Evolutionary conservation across 2,888 invertebrate genomes (phyloP).

Genomic region (Cephus pulcher): DNA sequence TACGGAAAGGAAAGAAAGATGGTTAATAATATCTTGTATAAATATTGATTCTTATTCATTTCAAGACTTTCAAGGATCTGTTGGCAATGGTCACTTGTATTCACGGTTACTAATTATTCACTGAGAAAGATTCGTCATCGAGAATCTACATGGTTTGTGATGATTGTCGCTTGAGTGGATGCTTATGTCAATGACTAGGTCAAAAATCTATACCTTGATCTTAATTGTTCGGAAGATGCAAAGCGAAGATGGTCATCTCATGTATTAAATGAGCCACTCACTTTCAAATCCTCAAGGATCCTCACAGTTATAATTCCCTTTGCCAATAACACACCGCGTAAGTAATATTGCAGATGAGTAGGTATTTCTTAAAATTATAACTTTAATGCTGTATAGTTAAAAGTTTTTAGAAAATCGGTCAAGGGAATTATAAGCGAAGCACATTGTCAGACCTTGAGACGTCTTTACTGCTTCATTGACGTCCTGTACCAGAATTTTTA

Average conservation of each 20-base stretch:
- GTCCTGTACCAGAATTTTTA: neutral
- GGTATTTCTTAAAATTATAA: neutral
- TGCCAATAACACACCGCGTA: neutral
- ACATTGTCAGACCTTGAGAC: neutral
- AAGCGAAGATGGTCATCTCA: neutral
- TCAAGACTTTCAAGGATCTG: neutral
- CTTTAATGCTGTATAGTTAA: neutral
- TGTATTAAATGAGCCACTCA: neutral
- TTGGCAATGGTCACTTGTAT: neutral
- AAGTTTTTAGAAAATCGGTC: neutral
- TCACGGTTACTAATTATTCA: neutral
- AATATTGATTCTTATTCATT: neutral
- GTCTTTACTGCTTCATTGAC: neutral
- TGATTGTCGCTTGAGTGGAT: neutral
- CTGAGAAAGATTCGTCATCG: neutral
- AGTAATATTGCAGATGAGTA: neutral
- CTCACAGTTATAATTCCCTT: neutral
- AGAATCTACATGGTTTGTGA: too few species aligned
- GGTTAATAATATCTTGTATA: neutral
- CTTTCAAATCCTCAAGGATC: neutral
- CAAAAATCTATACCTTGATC: neutral
- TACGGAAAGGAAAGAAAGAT: neutral
- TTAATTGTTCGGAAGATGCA: neutral
- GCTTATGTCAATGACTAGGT: neutral
- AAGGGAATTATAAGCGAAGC: neutral